Evolutionary conservation across 2,888 invertebrate genomes (phyloP).

Genomic region (Neoaliturus tenellus): DNA sequence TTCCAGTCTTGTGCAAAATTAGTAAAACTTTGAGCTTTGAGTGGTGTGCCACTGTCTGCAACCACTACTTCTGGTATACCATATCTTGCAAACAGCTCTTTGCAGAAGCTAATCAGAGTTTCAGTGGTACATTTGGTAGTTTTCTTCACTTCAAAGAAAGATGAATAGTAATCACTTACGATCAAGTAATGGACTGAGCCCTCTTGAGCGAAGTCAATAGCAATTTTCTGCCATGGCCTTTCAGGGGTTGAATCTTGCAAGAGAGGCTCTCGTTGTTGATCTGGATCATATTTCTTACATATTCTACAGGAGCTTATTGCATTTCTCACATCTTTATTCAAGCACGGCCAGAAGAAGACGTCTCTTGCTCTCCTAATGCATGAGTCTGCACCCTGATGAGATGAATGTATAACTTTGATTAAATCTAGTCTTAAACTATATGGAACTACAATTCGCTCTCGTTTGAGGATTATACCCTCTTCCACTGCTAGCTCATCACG

Average conservation of each 20-base stretch:
- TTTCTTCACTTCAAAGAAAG: background rate
- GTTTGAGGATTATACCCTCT: too few species aligned
- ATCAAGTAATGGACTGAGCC: background rate
- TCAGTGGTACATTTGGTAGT: too few species aligned
- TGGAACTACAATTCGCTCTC: too few species aligned
- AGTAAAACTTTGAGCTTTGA: too few species aligned
- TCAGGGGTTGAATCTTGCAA: too few species aligned
- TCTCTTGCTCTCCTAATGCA: background rate
- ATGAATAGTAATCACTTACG: background rate
- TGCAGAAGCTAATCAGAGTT: too few species aligned
- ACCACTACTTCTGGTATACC: background rate
- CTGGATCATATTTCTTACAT: background rate
- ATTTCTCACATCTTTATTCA: too few species aligned
- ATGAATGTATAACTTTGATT: background rate
- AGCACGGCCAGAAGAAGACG: background rate
- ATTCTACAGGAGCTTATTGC: too few species aligned
- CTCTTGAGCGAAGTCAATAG: background rate
- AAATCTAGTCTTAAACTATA: background rate
- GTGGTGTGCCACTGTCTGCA: too few species aligned
- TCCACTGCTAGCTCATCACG: too few species aligned
- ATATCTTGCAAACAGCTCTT: background rate
- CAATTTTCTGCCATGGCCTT: constrained; percentile 8
- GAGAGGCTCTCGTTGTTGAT: background rate
- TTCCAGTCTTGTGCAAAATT: too few species aligned
- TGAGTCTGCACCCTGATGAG: background rate